Base-by-base conservation (phyloP, 2,797 vertebrate species). In the Pangasius djambal region DNA sequence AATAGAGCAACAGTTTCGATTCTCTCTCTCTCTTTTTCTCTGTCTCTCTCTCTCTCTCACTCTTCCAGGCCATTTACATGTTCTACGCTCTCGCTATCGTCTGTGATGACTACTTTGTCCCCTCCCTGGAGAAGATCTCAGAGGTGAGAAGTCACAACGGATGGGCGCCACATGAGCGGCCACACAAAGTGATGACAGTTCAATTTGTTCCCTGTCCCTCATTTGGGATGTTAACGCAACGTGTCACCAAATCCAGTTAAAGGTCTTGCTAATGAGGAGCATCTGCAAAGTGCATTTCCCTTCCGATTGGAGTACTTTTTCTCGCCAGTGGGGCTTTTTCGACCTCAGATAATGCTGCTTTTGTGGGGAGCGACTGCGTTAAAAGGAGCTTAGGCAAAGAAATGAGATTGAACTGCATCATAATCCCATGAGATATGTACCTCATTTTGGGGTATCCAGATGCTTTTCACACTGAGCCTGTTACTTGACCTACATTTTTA, bases 91-190 rank as follows among this genome's bases (percentile, higher is more conserved):
- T 97, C 74, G 96, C 96, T 81, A 95, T 97, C 55, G 95, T 97
- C 89, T 97, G 96, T n/a, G 96, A 97, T 12, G 96, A 96, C 92
- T 97, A 95, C 93, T 97, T 97, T 84, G 96, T 97, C 12, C 96
- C 96, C 0, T 97, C 96, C 8, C 94, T 97, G 86, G 96, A 97
- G 92, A 97, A 97, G 92, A 97, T 97, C 92, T 97, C 96, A 18
- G 95, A 97, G 96, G 96, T 96, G 88, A 95, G 92, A 83, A 81
- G 34, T 50, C 48, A 61, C 57, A 15, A 77, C 28, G 75, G 85
- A 50, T 67, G 25, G 83, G 15, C 28, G 37, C 40, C 74, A 34
- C 37, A 50, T 59, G 37, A 37, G 72, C 13, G 15, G 18, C 75
- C 25, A 50, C 3, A 61, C 16, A 1, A 83, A 77, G 88, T 63